These are phyloP conservation scores for Eulithis prunata DNA, from an alignment of 2,888 invertebrate species.

Conservation along the genomic window DNA sequence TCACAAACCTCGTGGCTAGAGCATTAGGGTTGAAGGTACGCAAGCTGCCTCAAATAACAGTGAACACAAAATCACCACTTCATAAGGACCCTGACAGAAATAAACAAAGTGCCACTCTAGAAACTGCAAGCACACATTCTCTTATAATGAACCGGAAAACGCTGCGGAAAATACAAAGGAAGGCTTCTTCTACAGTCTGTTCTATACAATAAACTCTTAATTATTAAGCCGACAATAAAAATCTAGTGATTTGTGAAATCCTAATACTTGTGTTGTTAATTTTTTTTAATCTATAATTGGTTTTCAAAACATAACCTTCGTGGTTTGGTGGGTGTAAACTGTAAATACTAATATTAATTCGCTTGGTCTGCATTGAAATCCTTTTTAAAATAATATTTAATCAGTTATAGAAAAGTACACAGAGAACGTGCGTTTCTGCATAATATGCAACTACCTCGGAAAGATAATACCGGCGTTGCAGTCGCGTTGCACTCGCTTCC, in stretches of 20 bases:
- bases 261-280: no score
- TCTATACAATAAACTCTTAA: constrained; percentile 68
- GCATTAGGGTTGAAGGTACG: constrained; percentile 59
- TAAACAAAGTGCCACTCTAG: constrained; percentile 3
- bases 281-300: no score
- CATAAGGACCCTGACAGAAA: constrained; percentile 42
- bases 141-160: constrained; percentile 77
- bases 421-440: constrained; percentile 98
- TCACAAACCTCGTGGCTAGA: constrained; percentile 86
- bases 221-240: background rate
- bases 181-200: constrained; percentile 81
- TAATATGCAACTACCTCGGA: constrained; percentile 99
- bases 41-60: constrained; percentile 45
- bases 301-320: no score
- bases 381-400: constrained; percentile 29
- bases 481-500: constrained; percentile 98
- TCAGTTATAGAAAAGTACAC: constrained; percentile 99
- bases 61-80: constrained; percentile 49
- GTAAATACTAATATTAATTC: no score
- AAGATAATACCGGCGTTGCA: constrained; percentile 99
- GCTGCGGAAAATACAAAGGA: constrained; percentile 65
- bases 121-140: constrained; percentile 45
- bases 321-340: no score
- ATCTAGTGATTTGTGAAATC: background rate
- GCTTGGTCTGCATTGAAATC: no score